Percentiles rank a stretch among this genome's conserved stretches.
phyloP scores from a whole-genome alignment of 1,140 invertebrate genomes.

The Venturia canescens region DNA sequence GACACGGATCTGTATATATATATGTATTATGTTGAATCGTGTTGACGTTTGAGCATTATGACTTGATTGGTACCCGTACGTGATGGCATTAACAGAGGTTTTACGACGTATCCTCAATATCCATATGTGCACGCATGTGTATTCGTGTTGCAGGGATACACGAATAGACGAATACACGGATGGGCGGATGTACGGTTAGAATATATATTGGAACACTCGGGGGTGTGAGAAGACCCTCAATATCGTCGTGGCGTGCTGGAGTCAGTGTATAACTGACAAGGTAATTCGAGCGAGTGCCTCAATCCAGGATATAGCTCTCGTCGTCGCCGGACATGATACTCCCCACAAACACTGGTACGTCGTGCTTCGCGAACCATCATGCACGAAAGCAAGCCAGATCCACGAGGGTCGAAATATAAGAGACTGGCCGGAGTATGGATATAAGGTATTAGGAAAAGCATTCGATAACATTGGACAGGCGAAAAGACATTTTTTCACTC shows the following conservation, averaged over 20 bases:
- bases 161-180: too few species aligned
- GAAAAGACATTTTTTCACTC: too few species aligned
- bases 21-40: not conserved
- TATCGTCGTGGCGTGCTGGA: not conserved
- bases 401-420: not conserved
- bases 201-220: not conserved
- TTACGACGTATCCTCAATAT: not conserved
- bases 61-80: conserved; percentile 4
- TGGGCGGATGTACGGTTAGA: too few species aligned
- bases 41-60: not conserved
- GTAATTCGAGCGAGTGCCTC: conserved; percentile 12
- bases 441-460: too few species aligned
- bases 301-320: conserved; percentile 3
- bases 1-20: too few species aligned
- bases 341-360: not conserved
- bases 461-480: too few species aligned
- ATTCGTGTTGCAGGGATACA: too few species aligned
- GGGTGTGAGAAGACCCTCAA: not conserved
- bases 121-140: too few species aligned
- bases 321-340: conserved; percentile 6
- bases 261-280: conserved; percentile 10
- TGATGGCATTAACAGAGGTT: conserved; percentile 11
- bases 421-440: not conserved
- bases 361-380: not conserved
- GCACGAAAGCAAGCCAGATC: not conserved